Base-by-base conservation (phyloP, 2,888 invertebrate genomes). In the Dysmachus trigonus region DNA sequence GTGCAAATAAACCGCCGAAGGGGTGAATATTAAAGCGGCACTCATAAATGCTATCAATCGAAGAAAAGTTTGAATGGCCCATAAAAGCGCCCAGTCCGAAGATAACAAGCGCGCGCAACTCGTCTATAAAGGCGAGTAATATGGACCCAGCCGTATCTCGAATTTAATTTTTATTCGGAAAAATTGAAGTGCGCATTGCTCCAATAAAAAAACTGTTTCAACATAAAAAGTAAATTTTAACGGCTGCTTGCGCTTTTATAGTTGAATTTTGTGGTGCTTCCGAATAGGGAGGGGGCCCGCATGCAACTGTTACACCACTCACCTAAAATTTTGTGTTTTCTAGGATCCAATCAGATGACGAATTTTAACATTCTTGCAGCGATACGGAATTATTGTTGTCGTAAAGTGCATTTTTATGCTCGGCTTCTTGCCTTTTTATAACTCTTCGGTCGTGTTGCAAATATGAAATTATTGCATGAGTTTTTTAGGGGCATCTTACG, bases 11-110 rank as follows among this genome's bases (percentile, higher is more conserved):
- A 85, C 73, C 51, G 13, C 41, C 31, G 85, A 85, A 85, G 85
- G 85, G 85, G 85, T 85, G 85, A 85, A 85, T 85, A 85, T 85
- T 85, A 85, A 85, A 74, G 85, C 74, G 74, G 72, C 73, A 74
- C 51, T 51, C 85, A 72, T 85, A 85, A 85, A 85, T 74, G 74
- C 51, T 85, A 85, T 85, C 85, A 85, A 85, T 85, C 74, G 72
- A 74, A 31, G 31, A 74, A 73, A 53, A 85, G 31, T 51, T 73
- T 41, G 31, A 85, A 85, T 85, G 85, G 51, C 22, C 51, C 53
- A 74, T 85, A 85, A 85, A 85, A 85, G 22, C 10, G 31, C 27
- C 62, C 47, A 33, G 51, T 33, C 73, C 33, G 15, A 38, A 84
- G 33, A 71, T 41, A 72, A 71, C 83, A 84, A 84, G 73, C 84